Evolutionary conservation across 1,140 invertebrate species (phyloP), one percentile per base, ranked within the genome.

Genomic region (Trinorchestia longiramus): DNA sequence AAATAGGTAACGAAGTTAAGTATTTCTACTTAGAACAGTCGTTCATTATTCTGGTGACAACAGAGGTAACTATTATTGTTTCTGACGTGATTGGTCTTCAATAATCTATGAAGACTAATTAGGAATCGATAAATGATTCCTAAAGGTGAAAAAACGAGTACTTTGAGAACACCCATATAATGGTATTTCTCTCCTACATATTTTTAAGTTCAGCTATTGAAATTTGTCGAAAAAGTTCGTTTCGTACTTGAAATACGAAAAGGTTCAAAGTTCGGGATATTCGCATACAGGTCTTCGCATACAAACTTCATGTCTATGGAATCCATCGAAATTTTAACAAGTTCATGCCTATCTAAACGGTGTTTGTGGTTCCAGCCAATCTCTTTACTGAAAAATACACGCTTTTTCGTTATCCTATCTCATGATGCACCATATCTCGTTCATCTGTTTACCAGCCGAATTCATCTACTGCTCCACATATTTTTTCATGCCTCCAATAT

Each of bases 401-500:
- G 11, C 28, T 77, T 77, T 77, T 77, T 77, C 62, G 62, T 77
- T 77, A 77, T 77, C 62, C 62, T 23, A 77, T 77, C 28, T 77
- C 62, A 11, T 19, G 62, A 77, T 36, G 62, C 62, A 23, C 62
- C 62, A 77, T 77, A 77, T 77, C 62, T 77, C 62, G 62, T 77
- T 77, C 28, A 77, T 77, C 62, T 28, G 62, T 77, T 77, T 77
- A 11, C 62, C 62, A 3, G 62, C 28, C 62, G 62, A 77, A 77
- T 77, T 77, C 62, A 77, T 77, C 62, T 77, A 77, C 62, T 36
- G 62, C 28, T 77, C 62, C 62, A 77, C 62, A 77, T 36, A 77
- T 77, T 77, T 77, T 77, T 77, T 77, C 62, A 77, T 77, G 62
- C 62, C 62, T 77, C 62, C 62, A 77, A 77, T 77, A 77, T 77